phyloP scores from a whole-genome alignment of 2,888 invertebrate species.

The Linnaemya vulpina region DNA sequence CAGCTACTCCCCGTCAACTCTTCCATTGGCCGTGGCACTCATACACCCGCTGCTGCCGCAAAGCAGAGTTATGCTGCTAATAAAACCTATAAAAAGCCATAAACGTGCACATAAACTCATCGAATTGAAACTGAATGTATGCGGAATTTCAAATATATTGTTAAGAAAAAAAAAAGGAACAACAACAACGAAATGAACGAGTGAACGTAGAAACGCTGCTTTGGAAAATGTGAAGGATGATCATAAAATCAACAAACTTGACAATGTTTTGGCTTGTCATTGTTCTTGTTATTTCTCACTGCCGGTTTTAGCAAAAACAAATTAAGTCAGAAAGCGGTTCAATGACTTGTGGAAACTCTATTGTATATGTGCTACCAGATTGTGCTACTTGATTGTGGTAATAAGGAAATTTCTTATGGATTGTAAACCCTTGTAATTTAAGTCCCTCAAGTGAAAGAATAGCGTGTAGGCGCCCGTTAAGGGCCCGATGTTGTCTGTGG shows the following conservation, averaged over 20 bases:
- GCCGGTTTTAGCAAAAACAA: conserved; percentile 35
- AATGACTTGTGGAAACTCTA: conserved; percentile 42
- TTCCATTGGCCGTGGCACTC: not conserved
- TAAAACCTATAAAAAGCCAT: conserved; percentile 24
- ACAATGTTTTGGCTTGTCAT: conserved; percentile 36
- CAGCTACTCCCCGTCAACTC: not conserved
- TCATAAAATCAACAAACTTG: conserved; percentile 55
- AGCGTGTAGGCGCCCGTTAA: no score
- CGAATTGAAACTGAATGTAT: conserved; percentile 33
- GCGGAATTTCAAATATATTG: conserved; percentile 30
- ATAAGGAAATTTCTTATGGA: no score
- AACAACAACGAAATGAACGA: conserved; percentile 11
- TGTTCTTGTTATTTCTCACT: conserved; percentile 22
- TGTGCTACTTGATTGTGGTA: no score
- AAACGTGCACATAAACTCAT: conserved; percentile 9
- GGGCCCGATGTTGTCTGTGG: no score
- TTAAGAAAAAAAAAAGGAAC: conserved; percentile 11
- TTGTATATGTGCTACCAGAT: conserved; percentile 20
- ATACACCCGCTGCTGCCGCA: not conserved
- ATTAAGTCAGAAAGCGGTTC: conserved; percentile 40
- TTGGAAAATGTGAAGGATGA: conserved; percentile 47
- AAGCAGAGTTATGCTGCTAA: not conserved
- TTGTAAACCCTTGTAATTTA: no score
- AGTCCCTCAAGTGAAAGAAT: no score
- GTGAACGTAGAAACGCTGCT: conserved; percentile 12